Base-by-base conservation (phyloP, 1,140 invertebrate genomes). In the Microplitis mediator region DNA sequence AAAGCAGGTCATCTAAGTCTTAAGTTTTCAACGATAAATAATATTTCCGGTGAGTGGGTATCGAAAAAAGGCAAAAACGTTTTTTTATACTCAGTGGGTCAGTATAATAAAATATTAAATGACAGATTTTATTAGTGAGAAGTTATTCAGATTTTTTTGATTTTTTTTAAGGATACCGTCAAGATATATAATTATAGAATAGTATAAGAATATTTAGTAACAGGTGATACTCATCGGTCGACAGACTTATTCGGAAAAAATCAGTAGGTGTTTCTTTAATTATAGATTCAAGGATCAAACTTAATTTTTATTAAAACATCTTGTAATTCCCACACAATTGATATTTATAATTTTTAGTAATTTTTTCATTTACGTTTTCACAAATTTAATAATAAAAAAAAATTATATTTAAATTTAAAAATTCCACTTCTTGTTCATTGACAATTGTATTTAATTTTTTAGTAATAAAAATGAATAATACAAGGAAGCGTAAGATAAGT, bases 261-360 rank as follows among this genome's bases (percentile, higher is more conserved):
- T 6, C 4, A 9, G 61, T 34, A 35, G 61, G 61, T 14, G 31
- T 16, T 54, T 31, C 13, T 14, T 39, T 34, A 63, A 63, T 63
- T 63, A 63, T 63, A 35, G 35, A 63, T 63, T 63, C 34, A 36
- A 63, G 35, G 61, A 63, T 63, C 13, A 45, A 39, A 60, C 32
- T 63, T 14, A 6, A 35, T 32, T 61, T 45, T 45, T 45, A 45
- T 45, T 45, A 45, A 35, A 63, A 36, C n/a, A 39, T 63, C 35
- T 63, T 34, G 13, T 35, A 4, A 60, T 60, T 60, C n/a, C 58
- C n/a, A 35, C 61, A 13, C 61, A 36, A 8, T 36, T 0, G n/a
- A 39, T 13, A 63, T 35, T 36, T 35, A 13, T 8, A 50, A 50
- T 14, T 54, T 14, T 14, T 13, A 54, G 5, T 54, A 54, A 54